Evolutionary conservation across 2,888 invertebrate genomes (phyloP).

Genomic region (Neoscelio sp.): DNA sequence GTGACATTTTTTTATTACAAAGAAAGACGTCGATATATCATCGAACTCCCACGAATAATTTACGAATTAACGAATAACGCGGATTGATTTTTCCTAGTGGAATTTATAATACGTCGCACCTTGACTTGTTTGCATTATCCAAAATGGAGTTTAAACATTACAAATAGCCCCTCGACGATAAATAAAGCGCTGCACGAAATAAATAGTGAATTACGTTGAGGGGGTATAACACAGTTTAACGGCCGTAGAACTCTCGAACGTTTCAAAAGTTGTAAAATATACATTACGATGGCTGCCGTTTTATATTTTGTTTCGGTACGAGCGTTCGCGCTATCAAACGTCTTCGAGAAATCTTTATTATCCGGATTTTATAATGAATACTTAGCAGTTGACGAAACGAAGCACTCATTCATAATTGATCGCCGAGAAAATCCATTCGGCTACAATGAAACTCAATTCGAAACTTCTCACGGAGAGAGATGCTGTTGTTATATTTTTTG

Average conservation of each 20-base stretch:
- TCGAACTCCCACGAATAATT: no score
- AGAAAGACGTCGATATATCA: no score
- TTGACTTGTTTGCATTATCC: conserved; percentile 37
- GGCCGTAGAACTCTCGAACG: conserved; percentile 32
- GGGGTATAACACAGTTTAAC: conserved; percentile 40
- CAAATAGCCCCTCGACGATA: conserved; percentile 43
- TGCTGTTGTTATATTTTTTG: no score
- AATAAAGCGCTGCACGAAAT: conserved; percentile 39
- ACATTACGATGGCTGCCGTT: conserved; percentile 32
- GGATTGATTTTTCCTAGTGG: conserved; percentile 18
- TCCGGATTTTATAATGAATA: conserved; percentile 28
- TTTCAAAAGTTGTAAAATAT: conserved; percentile 44
- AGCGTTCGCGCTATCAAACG: background rate
- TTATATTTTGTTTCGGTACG: conserved; percentile 26
- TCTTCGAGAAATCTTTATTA: conserved; percentile 9
- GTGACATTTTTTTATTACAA: no score
- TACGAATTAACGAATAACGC: no score
- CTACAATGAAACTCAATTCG: background rate
- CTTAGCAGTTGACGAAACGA: conserved; percentile 10
- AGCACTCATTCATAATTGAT: conserved; percentile 21
- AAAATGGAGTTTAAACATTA: conserved; percentile 38
- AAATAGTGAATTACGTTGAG: conserved; percentile 42
- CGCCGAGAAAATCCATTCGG: background rate
- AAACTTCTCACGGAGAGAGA: background rate
- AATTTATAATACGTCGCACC: conserved; percentile 23